Conservation (phyloP, 2,888 invertebrate species). For the Drosophila merina region DNA sequence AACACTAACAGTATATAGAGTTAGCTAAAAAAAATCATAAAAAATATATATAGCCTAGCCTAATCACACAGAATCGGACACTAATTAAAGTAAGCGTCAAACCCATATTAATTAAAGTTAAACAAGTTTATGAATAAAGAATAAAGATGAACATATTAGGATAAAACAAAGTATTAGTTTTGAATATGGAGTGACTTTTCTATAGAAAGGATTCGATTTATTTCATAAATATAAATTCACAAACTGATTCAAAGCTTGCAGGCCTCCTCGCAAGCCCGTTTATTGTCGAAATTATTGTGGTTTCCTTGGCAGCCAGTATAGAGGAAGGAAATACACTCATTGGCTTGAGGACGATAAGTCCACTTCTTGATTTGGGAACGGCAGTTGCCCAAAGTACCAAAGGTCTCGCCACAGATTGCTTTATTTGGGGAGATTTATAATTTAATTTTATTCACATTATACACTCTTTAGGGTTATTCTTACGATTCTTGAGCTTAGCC, state of each 20-base stretch:
- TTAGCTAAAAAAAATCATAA: conserved; percentile 51
- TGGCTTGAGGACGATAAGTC: not conserved
- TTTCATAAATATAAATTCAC: not conserved
- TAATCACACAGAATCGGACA: conserved; percentile 44
- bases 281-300: not conserved
- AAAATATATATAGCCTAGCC: conserved; percentile 39
- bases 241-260: not conserved
- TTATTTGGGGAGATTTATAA: not conserved
- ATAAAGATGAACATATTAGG: conserved; percentile 59
- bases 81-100: conserved; percentile 42
- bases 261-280: not conserved
- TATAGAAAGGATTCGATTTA: conserved; percentile 16
- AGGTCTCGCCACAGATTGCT: conserved; percentile 5
- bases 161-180: conserved; percentile 19
- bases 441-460: not conserved
- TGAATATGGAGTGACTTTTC: not conserved
- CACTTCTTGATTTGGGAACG: not conserved
- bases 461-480: not conserved
- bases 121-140: conserved; percentile 58
- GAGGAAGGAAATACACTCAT: conserved; percentile 1
- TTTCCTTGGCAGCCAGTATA: conserved; percentile 7
- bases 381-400: not conserved
- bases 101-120: conserved; percentile 49
- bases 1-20: conserved; percentile 20
- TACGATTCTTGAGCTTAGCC: conserved; percentile 8